Conservation (phyloP, 92 coral and sea anemone genomes). For the Porites lobata region DNA sequence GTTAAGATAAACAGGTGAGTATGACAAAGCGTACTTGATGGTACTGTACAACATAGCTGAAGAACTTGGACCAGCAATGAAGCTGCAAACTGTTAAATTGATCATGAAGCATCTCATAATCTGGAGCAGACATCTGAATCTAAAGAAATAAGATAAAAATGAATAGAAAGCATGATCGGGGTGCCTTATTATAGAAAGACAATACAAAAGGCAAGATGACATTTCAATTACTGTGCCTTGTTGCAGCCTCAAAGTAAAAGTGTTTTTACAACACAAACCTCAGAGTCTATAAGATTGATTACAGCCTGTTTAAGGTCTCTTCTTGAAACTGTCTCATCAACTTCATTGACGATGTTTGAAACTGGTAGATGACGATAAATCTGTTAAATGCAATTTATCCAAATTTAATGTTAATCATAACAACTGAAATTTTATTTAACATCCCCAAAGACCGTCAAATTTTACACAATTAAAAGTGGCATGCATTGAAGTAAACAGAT, state of each 20-base stretch:
- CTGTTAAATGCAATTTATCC: conserved; percentile 19
- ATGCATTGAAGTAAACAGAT: no score
- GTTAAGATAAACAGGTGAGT: not conserved
- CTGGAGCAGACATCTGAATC: conserved; percentile 94
- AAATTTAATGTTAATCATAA: no score
- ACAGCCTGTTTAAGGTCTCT: conserved; percentile 82
- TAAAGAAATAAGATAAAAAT: conserved; percentile 11
- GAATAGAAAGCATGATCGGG: not conserved
- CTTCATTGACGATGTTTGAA: conserved; percentile 15
- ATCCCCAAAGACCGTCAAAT: no score
- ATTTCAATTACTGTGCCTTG: no score
- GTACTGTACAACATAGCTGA: conserved; percentile 94
- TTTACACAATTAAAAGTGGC: no score
- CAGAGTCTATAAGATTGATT: conserved; percentile 84
- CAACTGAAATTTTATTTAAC: no score
- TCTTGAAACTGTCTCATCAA: conserved; percentile 62
- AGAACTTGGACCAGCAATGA: conserved; percentile 95
- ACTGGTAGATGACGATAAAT: conserved; percentile 75
- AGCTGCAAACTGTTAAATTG: conserved; percentile 94
- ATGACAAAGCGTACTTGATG: conserved; percentile 75
- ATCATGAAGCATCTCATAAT: conserved; percentile 86
- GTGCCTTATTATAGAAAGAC: no score
- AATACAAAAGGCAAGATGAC: no score
- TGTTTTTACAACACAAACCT: conserved; percentile 58
- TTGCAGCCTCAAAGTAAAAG: no score